These are phyloP conservation scores for Poeciliopsis infans DNA, from an alignment of 2,797 vertebrate genomes.

Conservation along the genomic window DNA sequence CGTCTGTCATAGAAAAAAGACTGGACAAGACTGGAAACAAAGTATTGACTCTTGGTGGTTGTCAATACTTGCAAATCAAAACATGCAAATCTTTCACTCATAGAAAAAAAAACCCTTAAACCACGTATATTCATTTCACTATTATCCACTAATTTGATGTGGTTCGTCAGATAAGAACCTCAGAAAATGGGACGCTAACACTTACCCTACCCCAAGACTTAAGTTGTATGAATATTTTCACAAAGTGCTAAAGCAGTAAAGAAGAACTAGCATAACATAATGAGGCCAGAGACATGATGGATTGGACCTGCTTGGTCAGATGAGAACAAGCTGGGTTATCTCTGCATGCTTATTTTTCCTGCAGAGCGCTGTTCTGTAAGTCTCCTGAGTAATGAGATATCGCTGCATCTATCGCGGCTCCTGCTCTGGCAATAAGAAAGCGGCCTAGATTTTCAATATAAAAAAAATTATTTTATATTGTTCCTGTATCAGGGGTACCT, in stretches of 20 bases:
- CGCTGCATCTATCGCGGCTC: constrained; percentile 19
- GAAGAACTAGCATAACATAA: constrained; percentile 55
- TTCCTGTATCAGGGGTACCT: constrained; percentile 22
- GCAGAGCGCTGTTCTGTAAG: not conserved
- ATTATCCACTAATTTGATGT: not conserved
- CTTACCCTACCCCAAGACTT: not conserved
- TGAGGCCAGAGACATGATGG: constrained; percentile 71
- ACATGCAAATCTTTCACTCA: not conserved
- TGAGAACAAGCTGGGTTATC: constrained; percentile 54
- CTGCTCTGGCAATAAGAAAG: constrained; percentile 30
- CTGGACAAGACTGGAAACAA: not conserved
- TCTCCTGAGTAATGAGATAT: constrained; percentile 45
- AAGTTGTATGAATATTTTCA: not conserved
- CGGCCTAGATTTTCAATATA: constrained; percentile 54
- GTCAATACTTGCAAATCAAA: not conserved
- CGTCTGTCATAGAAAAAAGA: not conserved
- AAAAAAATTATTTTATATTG: constrained; percentile 27
- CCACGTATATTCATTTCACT: not conserved
- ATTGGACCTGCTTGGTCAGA: constrained; percentile 59
- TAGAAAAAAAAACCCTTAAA: not conserved
- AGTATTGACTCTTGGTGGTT: not conserved
- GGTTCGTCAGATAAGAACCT: not conserved
- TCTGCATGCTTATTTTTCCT: not conserved
- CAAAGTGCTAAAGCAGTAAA: constrained; percentile 51
- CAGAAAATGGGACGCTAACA: not conserved